Evolutionary conservation across 2,113 vertebrate genomes (phyloP).

Genomic region (Bubo blakistoni): DNA sequence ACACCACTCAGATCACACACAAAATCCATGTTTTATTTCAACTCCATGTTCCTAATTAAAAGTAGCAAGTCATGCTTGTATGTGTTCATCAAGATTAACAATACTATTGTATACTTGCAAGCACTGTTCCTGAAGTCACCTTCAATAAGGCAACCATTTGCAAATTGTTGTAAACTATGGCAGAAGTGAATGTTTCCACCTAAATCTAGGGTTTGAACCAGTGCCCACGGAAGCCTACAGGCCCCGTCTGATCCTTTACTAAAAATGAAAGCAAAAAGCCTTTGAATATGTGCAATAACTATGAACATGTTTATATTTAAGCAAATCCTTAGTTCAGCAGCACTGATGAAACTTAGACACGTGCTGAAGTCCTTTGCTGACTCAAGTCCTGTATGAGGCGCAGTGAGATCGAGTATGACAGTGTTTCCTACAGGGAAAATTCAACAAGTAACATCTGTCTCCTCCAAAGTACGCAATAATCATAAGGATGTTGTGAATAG

Average conservation of each 20-base stretch:
- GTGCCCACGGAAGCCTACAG: not conserved
- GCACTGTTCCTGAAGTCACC: not conserved
- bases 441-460: slow-evolving; percentile 8
- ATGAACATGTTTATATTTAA: not conserved
- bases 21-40: not conserved
- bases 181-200: not conserved
- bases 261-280: not conserved
- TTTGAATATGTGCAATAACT: not conserved
- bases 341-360: not conserved
- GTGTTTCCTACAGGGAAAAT: not conserved
- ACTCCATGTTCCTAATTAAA: not conserved
- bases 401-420: not conserved
- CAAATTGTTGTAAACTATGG: not conserved
- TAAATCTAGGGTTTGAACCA: not conserved
- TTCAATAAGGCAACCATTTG: not conserved
- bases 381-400: not conserved
- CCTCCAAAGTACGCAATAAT: not conserved
- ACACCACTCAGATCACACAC: not conserved
- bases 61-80: not conserved
- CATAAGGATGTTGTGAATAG: not conserved
- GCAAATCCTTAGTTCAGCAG: not conserved
- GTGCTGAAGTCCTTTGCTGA: not conserved
- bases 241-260: not conserved
- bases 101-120: not conserved
- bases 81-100: not conserved